Evolutionary conservation across 2,113 vertebrate species (phyloP), one percentile per base, ranked within the genome.

Genomic region (Paratilapia polleni): DNA sequence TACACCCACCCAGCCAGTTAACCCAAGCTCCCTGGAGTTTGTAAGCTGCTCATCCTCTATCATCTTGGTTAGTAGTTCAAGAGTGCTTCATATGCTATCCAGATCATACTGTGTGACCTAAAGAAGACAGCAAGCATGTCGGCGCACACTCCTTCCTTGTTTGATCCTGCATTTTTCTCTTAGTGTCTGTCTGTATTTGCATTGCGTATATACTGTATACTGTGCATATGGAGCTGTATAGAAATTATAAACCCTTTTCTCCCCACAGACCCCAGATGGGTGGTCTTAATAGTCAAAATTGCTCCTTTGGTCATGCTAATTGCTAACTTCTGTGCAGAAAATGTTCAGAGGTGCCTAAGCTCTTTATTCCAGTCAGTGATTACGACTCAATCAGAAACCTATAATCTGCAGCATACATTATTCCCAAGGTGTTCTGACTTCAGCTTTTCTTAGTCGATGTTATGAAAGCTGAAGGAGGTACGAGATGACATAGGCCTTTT

Each of bases 21-120:
- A 84, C 83, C 84, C 22, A 31, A 68, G 52, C 82, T 78, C 89
- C 59, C 88, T 91, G 70, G 86, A 91, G 91, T 93, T 92, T 93
- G 87, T 47, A 88, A n/a, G 87, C 87, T 66, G 90, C 86, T 92
- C 92, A 93, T 94, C 91, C 89, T 86, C 88, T 94, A 73, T 91
- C 87, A 83, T 93, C 90, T 88, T 88, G 75, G 80, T 41, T 11
- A 43, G 78, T 86, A 62, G 89, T 91, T 63, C 77, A 70, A 83
- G 68, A 20, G 2, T 36, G 28, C 54, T 24, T 78, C 74, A 78
- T 22, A 78, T 56, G 75, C 80, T 52, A 64, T 77, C 58, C 76
- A 84, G 22, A 79, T 77, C 60, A 73, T 49, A 43, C 38, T 63
- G 36, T 78, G 8, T 17, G 20, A 36, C 68, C 54, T 60, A 60